Evolutionary conservation across 2,797 vertebrate species (phyloP).

Genomic region (Acipenser oxyrinchus): DNA sequence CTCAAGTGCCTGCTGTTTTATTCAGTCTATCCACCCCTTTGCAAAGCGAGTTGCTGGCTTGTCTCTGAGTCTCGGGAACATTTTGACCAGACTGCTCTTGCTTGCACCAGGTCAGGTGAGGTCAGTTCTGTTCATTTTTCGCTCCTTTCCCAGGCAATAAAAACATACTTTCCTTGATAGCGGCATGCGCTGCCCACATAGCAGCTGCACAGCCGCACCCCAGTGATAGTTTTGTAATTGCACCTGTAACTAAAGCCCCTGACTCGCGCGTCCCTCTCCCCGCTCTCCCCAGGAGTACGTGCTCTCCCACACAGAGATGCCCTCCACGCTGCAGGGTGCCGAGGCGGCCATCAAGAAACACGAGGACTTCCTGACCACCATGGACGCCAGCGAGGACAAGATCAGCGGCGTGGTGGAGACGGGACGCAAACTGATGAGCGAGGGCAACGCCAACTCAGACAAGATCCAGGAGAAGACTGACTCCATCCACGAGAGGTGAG

Average conservation of each 20-base stretch:
- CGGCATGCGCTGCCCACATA: too few species aligned
- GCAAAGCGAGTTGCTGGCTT: too few species aligned
- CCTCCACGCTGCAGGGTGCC: slow-evolving; percentile 73
- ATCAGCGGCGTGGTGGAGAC: slow-evolving; percentile 76
- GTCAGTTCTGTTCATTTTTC: too few species aligned
- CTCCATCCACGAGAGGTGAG: slow-evolving; percentile 82
- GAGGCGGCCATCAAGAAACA: slow-evolving; percentile 85
- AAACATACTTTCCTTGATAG: too few species aligned
- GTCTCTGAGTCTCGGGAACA: too few species aligned
- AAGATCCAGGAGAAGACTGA: slow-evolving; percentile 88
- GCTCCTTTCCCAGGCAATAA: too few species aligned
- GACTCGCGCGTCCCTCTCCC: background rate
- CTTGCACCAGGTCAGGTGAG: too few species aligned
- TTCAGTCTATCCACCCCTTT: too few species aligned
- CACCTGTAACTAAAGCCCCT: background rate
- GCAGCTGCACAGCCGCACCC: too few species aligned
- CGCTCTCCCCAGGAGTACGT: slow-evolving; percentile 70
- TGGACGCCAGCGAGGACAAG: slow-evolving; percentile 85
- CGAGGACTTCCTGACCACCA: slow-evolving; percentile 86
- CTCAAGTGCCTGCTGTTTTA: too few species aligned
- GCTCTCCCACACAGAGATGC: slow-evolving; percentile 88
- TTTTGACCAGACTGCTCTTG: too few species aligned
- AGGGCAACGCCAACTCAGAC: slow-evolving; percentile 70
- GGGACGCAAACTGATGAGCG: slow-evolving; percentile 71
- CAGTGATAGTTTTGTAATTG: too few species aligned